Percentiles rank a stretch among this genome's conserved stretches.
phyloP scores from a whole-genome alignment of 92 coral and sea anemone genomes.

The Anthopleura xanthogrammica region DNA sequence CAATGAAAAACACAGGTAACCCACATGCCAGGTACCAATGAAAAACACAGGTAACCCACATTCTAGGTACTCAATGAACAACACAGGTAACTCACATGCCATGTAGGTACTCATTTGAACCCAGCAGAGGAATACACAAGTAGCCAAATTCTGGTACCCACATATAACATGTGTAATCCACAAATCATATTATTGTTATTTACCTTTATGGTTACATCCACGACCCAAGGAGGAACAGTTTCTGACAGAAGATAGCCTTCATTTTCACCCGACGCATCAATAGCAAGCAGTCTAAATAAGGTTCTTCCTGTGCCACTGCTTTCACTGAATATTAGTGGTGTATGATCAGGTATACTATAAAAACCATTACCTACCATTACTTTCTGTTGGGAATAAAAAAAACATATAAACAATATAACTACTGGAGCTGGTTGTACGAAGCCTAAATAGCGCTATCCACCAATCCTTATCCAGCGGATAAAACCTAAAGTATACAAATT shows the following conservation, averaged over 20 bases:
- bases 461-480: too few relatives aligned
- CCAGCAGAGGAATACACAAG: neutral
- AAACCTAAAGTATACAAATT: too few relatives aligned
- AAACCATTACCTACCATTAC: conserved; percentile 83
- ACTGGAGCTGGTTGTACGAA: too few relatives aligned
- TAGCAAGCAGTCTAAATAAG: conserved; percentile 79
- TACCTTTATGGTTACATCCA: conserved; percentile 94
- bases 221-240: conserved; percentile 89
- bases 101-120: too few relatives aligned
- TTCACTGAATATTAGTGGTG: conserved; percentile 87
- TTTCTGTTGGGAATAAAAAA: conserved; percentile 43
- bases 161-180: neutral
- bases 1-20: neutral
- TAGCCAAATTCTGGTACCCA: neutral
- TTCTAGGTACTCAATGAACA: neutral
- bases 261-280: conserved; percentile 92
- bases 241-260: conserved; percentile 89
- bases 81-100: neutral
- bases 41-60: neutral
- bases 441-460: too few relatives aligned
- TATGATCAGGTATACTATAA: conserved; percentile 86
- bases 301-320: conserved; percentile 92
- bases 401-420: too few relatives aligned
- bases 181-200: neutral
- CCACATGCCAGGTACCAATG: neutral